Conservation (phyloP, 2,113 vertebrate species). For the Ptilorrhoa leucosticta region DNA sequence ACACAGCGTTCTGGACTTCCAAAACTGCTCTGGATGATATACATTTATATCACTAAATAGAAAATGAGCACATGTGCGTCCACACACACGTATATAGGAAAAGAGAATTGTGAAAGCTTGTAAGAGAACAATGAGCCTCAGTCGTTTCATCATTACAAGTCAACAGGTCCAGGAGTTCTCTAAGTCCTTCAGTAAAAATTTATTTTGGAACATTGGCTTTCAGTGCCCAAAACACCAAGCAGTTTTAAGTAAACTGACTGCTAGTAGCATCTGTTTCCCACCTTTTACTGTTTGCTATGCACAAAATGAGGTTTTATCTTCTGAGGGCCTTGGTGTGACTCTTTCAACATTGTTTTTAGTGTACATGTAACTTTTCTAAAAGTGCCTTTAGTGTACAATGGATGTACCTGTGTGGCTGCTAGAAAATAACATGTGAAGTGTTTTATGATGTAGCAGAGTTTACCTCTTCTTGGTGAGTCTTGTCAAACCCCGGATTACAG, state of each 20-base stretch:
- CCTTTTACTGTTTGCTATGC: neutral
- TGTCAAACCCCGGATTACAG: conserved; percentile 32
- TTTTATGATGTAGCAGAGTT: conserved; percentile 26
- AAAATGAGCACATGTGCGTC: fast-evolving
- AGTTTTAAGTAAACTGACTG: neutral
- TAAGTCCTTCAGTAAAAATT: neutral
- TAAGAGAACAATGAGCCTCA: neutral
- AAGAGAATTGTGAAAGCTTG: neutral
- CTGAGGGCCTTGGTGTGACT: neutral
- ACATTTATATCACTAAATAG: neutral
- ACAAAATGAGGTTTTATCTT: neutral
- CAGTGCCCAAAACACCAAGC: neutral
- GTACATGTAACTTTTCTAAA: neutral
- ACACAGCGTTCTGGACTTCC: neutral
- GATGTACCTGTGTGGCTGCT: conserved; percentile 48
- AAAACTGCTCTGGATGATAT: neutral
- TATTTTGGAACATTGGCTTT: neutral
- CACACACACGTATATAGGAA: fast-evolving
- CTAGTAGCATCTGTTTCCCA: neutral
- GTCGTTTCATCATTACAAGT: fast-evolving
- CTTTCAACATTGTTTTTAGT: neutral
- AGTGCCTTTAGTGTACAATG: neutral
- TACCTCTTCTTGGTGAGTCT: neutral
- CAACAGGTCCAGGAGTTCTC: neutral
- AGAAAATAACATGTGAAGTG: conserved; percentile 52